These are phyloP conservation scores for Tachypleus tridentatus DNA, from an alignment of 1,140 invertebrate species.

Conservation along the genomic window DNA sequence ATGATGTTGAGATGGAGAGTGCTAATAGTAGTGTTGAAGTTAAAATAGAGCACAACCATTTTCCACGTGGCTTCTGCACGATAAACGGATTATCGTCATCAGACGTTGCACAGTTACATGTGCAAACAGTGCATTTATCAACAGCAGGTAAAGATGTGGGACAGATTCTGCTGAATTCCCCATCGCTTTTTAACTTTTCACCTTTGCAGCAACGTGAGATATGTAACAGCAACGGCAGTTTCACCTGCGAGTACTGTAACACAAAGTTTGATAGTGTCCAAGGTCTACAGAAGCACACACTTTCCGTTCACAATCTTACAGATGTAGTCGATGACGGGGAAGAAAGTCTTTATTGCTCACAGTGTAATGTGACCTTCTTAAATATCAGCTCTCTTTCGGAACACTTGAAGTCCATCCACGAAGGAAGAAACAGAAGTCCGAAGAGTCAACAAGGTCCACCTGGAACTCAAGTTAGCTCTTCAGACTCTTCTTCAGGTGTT, in stretches of 20 bases:
- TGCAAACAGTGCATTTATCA: conserved; percentile 57
- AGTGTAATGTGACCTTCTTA: conserved; percentile 41
- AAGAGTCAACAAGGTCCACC: too few relatives aligned
- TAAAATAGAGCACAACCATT: conserved; percentile 4
- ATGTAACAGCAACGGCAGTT: conserved; percentile 29
- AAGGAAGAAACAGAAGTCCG: too few relatives aligned
- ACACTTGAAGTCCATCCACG: conserved; percentile 47
- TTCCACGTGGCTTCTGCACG: conserved; percentile 53
- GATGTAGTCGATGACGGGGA: conserved; percentile 8
- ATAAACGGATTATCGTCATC: conserved; percentile 62
- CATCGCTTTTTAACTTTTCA: background rate
- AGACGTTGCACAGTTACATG: conserved; percentile 70
- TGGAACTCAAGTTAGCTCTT: too few relatives aligned
- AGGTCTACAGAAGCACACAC: conserved; percentile 34
- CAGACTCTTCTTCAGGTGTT: too few relatives aligned
- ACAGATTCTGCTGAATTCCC: conserved; percentile 1
- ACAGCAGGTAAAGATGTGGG: background rate
- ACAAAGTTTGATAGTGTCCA: conserved; percentile 38
- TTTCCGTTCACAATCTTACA: conserved; percentile 30
- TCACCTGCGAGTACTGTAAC: conserved; percentile 41
- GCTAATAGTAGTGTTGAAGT: background rate
- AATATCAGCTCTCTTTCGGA: conserved; percentile 43
- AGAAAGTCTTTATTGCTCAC: conserved; percentile 37
- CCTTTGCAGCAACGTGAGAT: background rate
- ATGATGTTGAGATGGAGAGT: too few relatives aligned